Percentiles rank a stretch among this genome's conserved stretches.
Evolutionary conservation across 2,797 vertebrate genomes (phyloP).

Genomic region (Pampus argenteus): DNA sequence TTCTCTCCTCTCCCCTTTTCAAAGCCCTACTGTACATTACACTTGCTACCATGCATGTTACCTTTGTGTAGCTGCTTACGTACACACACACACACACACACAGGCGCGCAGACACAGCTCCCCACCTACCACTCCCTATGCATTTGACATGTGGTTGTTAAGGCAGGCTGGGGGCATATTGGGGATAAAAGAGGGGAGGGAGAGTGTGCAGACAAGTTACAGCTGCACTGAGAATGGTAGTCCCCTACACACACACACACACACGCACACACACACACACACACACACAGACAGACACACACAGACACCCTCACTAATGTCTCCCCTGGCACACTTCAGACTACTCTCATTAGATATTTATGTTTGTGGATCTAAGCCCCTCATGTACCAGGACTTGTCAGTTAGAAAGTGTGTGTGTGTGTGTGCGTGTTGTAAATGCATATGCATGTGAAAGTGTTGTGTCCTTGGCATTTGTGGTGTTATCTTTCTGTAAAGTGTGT

Average conservation of each 20-base stretch:
- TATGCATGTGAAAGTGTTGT: slow-evolving; percentile 16
- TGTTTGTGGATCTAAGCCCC: slow-evolving; percentile 51
- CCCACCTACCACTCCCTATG: slow-evolving; percentile 36
- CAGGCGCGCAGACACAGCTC: slow-evolving; percentile 6
- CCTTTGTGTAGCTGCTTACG: slow-evolving; percentile 26
- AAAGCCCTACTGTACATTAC: slow-evolving; percentile 45
- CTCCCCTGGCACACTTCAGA: slow-evolving; percentile 52
- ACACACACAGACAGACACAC: not conserved
- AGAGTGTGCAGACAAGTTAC: slow-evolving; percentile 17
- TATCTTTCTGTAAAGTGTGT: slow-evolving; percentile 14
- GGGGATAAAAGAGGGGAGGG: slow-evolving; percentile 25
- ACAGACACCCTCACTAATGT: slow-evolving; percentile 34
- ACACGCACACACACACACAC: not conserved
- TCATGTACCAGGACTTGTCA: slow-evolving; percentile 50
- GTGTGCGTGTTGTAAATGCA: not conserved
- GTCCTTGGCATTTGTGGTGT: not conserved
- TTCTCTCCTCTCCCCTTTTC: slow-evolving; percentile 46
- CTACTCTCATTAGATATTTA: slow-evolving; percentile 59
- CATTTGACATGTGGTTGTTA: slow-evolving; percentile 63
- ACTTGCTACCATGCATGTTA: slow-evolving; percentile 51
- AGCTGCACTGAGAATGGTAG: slow-evolving; percentile 4
- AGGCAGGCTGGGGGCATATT: slow-evolving; percentile 47
- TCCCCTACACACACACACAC: slow-evolving; percentile 12
- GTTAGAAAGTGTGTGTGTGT: slow-evolving; percentile 15
- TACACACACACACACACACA: slow-evolving; percentile 11